Conservation (phyloP, 2,888 invertebrate genomes). For the Nephrotoma flavescens region DNA sequence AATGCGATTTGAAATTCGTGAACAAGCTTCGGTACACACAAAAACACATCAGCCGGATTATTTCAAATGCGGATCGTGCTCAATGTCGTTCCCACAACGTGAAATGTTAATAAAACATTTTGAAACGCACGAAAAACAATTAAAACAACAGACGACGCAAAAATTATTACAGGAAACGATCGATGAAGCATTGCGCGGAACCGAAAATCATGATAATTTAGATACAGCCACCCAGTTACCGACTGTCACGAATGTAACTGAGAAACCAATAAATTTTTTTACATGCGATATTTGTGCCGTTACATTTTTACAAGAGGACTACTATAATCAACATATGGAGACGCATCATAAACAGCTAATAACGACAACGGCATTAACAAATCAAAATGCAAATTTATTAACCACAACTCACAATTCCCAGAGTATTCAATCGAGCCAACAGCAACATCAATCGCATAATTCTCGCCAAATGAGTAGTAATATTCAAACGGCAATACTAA, state of each 20-base stretch:
- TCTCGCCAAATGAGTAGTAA: not conserved
- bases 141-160: slow-evolving; percentile 24
- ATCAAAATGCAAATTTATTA: slow-evolving; percentile 10
- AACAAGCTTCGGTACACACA: slow-evolving; percentile 31
- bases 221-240: slow-evolving; percentile 8
- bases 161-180: slow-evolving; percentile 32
- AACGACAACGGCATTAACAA: slow-evolving; percentile 6
- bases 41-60: slow-evolving; percentile 32
- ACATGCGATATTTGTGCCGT: slow-evolving; percentile 33
- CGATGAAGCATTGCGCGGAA: slow-evolving; percentile 28
- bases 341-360: slow-evolving; percentile 21
- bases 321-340: slow-evolving; percentile 34
- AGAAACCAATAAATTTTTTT: slow-evolving; percentile 29
- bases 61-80: slow-evolving; percentile 31
- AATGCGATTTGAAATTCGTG: slow-evolving; percentile 30
- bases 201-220: slow-evolving; percentile 15
- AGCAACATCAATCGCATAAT: slow-evolving; percentile 6
- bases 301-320: slow-evolving; percentile 32
- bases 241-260: slow-evolving; percentile 16
- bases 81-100: slow-evolving; percentile 29
- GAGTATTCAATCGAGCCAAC: not conserved
- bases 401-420: slow-evolving; percentile 15
- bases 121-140: slow-evolving; percentile 26
- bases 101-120: slow-evolving; percentile 31
- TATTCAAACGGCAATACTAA: not conserved